Evolutionary conservation across 92 coral and sea anemone genomes (phyloP), one percentile per base, ranked within the genome.

Genomic region (Blastomussa wellsi): DNA sequence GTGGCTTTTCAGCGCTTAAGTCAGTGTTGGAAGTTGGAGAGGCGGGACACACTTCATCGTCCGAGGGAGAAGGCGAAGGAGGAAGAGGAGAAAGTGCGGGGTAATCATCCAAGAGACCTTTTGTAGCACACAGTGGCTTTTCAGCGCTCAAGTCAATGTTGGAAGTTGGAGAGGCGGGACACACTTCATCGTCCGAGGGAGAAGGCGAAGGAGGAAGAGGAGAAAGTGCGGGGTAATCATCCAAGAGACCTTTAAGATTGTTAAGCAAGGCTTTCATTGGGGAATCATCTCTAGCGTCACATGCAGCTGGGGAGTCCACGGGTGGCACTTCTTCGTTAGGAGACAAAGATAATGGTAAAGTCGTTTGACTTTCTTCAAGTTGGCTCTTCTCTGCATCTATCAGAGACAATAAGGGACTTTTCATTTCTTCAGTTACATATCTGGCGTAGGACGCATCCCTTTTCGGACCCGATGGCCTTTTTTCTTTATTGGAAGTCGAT

Each of bases 141-240:
- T n/a, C n/a, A n/a, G n/a, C n/a, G n/a, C n/a, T n/a, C n/a, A n/a
- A n/a, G n/a, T n/a, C n/a, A n/a, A n/a, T n/a, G n/a, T n/a, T n/a
- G n/a, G n/a, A n/a, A n/a, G n/a, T n/a, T n/a, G n/a, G n/a, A n/a
- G 85, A 35, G 7, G n/a, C 13, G 24, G 57, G 7, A 57, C 33
- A 31, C 1, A 32, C 32, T 17, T 68, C 76, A 20, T 81, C 85
- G 35, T 60, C 74, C 22, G 52, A 49, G 33, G 65, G 32, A 69
- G 33, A 35, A 22, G 92, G 92, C 11, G 92, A 89, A 20, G 92
- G 89, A 7, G 92, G 92, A 49, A 89, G 79, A 31, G 92, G 92
- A 15, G 92, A 89, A 26, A 89, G 81, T 2, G 89, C 73, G 3
- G 88, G 86, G 38, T 79, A 64, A 59, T 69, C 60, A n/a, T 77